phyloP scores from a whole-genome alignment of 2,888 invertebrate genomes.

The Eucera pruinosa region DNA sequence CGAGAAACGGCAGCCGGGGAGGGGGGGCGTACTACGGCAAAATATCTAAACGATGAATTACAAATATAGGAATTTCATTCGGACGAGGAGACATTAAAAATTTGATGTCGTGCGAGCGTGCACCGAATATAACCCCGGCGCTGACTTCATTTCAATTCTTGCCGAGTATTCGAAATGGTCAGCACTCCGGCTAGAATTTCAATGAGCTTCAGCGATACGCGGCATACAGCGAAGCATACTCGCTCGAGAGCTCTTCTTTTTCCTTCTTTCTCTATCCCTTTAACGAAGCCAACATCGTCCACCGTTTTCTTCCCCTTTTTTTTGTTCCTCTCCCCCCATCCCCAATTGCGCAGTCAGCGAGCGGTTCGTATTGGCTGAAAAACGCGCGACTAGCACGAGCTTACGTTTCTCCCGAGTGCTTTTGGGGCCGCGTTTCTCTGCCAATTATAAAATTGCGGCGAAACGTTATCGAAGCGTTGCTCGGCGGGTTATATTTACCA shows the following conservation, averaged over 20 bases:
- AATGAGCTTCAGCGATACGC: conserved; percentile 32
- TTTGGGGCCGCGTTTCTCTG: neutral
- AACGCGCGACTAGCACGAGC: neutral
- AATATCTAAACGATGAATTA: neutral
- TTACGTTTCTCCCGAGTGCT: neutral
- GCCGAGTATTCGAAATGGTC: conserved; percentile 47
- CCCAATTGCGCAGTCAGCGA: conserved; percentile 1
- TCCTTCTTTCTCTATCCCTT: neutral
- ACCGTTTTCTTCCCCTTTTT: neutral
- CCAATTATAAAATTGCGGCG: neutral
- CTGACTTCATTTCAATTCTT: conserved; percentile 45
- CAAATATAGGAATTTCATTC: conserved; percentile 13
- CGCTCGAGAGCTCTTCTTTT: neutral
- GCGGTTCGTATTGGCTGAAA: neutral
- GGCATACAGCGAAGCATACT: conserved; percentile 7
- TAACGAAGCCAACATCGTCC: neutral
- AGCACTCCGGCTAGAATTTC: conserved; percentile 45
- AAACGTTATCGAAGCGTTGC: neutral
- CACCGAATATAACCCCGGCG: conserved; percentile 7
- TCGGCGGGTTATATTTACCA: conserved; percentile 87
- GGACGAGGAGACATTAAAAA: conserved; percentile 9
- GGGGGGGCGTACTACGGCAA: too few species aligned
- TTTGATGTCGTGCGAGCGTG: conserved; percentile 33
- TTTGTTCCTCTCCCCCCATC: neutral
- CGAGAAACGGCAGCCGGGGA: neutral